Conservation (phyloP, 2,888 invertebrate species). For the Callyntrura sp. region DNA sequence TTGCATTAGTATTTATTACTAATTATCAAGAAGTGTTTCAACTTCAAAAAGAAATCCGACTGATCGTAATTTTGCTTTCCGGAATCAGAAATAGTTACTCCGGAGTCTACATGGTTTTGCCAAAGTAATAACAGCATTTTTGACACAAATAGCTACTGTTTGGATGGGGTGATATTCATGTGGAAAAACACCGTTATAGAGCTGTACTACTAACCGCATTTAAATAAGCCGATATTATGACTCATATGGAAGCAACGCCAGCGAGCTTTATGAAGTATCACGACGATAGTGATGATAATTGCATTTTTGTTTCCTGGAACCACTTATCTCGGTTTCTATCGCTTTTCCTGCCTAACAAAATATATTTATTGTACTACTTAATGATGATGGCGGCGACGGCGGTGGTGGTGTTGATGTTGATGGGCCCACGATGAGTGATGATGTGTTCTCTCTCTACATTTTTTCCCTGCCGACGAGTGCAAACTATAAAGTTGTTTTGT, state of each 20-base stretch:
- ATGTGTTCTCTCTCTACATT: not conserved
- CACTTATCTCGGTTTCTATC: conserved; percentile 39
- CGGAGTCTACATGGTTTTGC: too few species aligned
- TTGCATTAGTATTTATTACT: too few species aligned
- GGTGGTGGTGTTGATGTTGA: not conserved
- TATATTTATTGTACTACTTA: not conserved
- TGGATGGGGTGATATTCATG: too few species aligned
- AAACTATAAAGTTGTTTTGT: not conserved
- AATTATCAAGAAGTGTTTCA: too few species aligned
- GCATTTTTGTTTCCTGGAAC: conserved; percentile 46
- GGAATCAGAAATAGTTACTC: too few species aligned
- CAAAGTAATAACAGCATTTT: too few species aligned
- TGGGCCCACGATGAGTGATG: not conserved
- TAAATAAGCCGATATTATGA: not conserved
- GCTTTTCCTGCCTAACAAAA: conserved; percentile 1
- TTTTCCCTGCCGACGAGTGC: not conserved
- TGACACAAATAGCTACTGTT: too few species aligned
- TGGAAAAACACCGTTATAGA: not conserved
- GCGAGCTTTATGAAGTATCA: not conserved
- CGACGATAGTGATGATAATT: conserved; percentile 34
- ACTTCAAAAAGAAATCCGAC: too few species aligned
- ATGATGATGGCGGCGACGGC: not conserved
- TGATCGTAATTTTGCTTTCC: too few species aligned
- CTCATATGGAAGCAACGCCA: not conserved
- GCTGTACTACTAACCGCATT: not conserved